These are phyloP conservation scores for Noctua fimbriata DNA, from an alignment of 2,888 invertebrate genomes.

Conservation along the genomic window DNA sequence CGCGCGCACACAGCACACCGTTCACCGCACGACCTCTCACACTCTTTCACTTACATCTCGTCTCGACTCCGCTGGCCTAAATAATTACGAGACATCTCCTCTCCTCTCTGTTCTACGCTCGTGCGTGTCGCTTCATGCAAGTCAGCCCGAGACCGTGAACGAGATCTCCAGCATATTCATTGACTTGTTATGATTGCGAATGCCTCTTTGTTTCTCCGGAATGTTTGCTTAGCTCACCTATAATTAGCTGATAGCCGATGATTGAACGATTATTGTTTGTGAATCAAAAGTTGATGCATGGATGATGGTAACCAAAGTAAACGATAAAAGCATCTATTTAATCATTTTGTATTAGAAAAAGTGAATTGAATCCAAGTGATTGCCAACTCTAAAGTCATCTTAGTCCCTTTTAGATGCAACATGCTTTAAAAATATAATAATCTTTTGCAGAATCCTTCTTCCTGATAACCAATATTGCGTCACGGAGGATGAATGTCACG, in stretches of 20 bases:
- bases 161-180: not conserved
- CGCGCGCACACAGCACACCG: too few relatives aligned
- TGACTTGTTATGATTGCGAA: not conserved
- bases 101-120: not conserved
- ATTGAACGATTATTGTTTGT: not conserved
- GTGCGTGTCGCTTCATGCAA: not conserved
- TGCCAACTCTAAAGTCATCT: not conserved
- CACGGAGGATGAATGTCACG: constrained; percentile 91
- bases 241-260: not conserved
- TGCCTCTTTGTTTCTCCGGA: not conserved
- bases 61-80: too few relatives aligned
- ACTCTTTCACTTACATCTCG: too few relatives aligned
- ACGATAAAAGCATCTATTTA: too few relatives aligned
- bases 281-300: not conserved
- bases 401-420: not conserved
- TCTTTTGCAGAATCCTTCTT: constrained; percentile 85
- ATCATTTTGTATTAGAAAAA: too few relatives aligned
- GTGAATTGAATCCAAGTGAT: not conserved
- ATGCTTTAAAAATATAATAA: not conserved
- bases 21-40: too few relatives aligned
- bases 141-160: not conserved
- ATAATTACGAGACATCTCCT: too few relatives aligned
- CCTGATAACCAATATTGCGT: constrained; percentile 92
- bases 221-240: not conserved
- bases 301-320: not conserved